Percentiles rank a stretch among this genome's conserved stretches.
Conservation (phyloP, 2,113 vertebrate genomes). For the Heterotis niloticus region DNA sequence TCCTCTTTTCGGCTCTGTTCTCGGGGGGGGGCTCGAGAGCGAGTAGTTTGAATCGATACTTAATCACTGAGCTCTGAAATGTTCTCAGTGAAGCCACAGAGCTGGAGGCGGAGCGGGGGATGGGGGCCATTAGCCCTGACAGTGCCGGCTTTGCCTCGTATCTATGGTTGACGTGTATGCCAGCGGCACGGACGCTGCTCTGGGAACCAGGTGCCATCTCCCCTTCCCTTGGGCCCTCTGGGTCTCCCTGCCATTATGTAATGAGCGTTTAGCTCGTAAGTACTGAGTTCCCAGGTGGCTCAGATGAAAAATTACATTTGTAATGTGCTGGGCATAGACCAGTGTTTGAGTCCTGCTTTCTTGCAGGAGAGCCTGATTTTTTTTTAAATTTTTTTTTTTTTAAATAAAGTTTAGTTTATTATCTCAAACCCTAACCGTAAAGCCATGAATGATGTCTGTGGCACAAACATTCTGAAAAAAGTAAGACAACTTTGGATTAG, state of each 20-base stretch:
- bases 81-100: background rate
- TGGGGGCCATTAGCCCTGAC: background rate
- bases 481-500: too few species aligned
- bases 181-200: background rate
- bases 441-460: too few species aligned
- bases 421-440: too few species aligned
- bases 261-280: background rate
- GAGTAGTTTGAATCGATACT: conserved; percentile 35
- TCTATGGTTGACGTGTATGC: too few species aligned
- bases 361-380: background rate
- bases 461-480: too few species aligned
- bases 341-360: background rate
- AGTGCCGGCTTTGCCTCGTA: too few species aligned
- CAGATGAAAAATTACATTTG: background rate
- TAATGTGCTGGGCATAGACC: background rate
- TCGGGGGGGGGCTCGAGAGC: background rate
- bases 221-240: background rate
- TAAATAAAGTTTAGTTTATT: background rate
- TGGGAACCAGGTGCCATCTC: background rate
- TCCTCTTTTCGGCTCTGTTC: too few species aligned
- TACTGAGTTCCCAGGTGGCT: background rate
- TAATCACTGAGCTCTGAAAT: conserved; percentile 29
- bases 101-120: background rate
- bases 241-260: background rate
- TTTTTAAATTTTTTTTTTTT: background rate